phyloP scores from a whole-genome alignment of 2,113 vertebrate genomes.

The Scomber japonicus region DNA sequence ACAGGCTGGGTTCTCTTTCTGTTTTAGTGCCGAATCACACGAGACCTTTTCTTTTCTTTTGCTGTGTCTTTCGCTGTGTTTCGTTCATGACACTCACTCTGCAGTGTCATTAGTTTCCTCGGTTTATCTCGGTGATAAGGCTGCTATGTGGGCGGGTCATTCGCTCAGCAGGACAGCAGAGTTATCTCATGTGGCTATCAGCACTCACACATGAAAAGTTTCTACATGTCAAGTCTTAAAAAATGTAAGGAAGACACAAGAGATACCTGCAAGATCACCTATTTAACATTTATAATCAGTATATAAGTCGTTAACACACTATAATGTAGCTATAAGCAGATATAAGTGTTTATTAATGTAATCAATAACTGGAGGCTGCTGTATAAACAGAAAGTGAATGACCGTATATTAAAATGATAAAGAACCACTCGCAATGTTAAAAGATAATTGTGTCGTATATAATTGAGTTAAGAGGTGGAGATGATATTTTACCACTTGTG shows the following conservation, averaged over 20 bases:
- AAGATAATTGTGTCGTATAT: too few relatives aligned
- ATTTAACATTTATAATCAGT: too few relatives aligned
- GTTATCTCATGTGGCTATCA: slow-evolving; percentile 31
- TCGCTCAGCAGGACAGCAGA: slow-evolving; percentile 29
- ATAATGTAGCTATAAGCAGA: too few relatives aligned
- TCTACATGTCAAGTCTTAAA: background rate
- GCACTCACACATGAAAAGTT: slow-evolving; percentile 12
- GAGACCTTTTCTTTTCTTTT: background rate
- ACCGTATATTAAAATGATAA: too few relatives aligned
- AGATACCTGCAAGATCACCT: background rate
- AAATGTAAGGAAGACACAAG: background rate
- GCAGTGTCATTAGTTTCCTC: slow-evolving; percentile 45
- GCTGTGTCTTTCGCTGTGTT: slow-evolving; percentile 18
- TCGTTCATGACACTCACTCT: slow-evolving; percentile 44
- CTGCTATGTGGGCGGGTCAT: slow-evolving; percentile 49
- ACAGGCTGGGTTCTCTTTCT: background rate
- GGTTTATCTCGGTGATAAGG: slow-evolving; percentile 62
- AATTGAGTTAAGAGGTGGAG: too few relatives aligned
- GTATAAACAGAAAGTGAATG: too few relatives aligned
- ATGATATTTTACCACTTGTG: too few relatives aligned
- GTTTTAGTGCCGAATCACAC: too few relatives aligned
- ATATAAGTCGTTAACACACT: too few relatives aligned
- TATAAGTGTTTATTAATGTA: too few relatives aligned
- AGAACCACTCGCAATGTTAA: too few relatives aligned
- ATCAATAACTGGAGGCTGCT: too few relatives aligned